Percentiles rank a stretch among this genome's conserved stretches.
Conservation (phyloP, 2,888 invertebrate genomes). For the Sphaeridia pumilis region DNA sequence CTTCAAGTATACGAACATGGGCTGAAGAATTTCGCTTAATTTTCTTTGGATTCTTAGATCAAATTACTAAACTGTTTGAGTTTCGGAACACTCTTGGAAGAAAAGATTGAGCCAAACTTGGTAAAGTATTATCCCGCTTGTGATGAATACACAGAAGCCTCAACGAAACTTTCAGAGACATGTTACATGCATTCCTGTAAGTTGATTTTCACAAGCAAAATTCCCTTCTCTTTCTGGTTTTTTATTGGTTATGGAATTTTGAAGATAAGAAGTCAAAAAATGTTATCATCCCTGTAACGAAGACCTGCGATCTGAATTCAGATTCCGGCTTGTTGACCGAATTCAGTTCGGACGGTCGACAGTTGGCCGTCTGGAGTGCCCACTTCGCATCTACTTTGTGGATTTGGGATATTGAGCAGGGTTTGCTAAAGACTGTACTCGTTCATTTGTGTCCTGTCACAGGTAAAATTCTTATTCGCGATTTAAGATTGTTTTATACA, state of each 20-base stretch:
- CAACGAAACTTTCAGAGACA: background rate
- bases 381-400: conserved; percentile 14
- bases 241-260: background rate
- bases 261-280: conserved; percentile 1
- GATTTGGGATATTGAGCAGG: conserved; percentile 18
- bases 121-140: conserved; percentile 3
- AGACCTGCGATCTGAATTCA: background rate
- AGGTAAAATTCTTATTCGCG: conserved; percentile 9
- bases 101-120: conserved; percentile 17
- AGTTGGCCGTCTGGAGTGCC: conserved; percentile 11
- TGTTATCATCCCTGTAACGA: background rate
- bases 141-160: conserved; percentile 5
- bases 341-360: conserved; percentile 18
- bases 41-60: conserved; percentile 9
- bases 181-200: background rate
- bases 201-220: background rate
- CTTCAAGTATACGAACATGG: too few relatives aligned
- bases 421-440: conserved; percentile 10
- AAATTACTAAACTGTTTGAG: conserved; percentile 21
- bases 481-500: background rate
- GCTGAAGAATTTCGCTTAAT: too few relatives aligned
- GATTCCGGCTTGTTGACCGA: conserved; percentile 4
- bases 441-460: conserved; percentile 13
- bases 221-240: too few relatives aligned
- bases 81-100: conserved; percentile 20